Base-by-base conservation (phyloP, 2,113 vertebrate genomes). In the Nestor notabilis region DNA sequence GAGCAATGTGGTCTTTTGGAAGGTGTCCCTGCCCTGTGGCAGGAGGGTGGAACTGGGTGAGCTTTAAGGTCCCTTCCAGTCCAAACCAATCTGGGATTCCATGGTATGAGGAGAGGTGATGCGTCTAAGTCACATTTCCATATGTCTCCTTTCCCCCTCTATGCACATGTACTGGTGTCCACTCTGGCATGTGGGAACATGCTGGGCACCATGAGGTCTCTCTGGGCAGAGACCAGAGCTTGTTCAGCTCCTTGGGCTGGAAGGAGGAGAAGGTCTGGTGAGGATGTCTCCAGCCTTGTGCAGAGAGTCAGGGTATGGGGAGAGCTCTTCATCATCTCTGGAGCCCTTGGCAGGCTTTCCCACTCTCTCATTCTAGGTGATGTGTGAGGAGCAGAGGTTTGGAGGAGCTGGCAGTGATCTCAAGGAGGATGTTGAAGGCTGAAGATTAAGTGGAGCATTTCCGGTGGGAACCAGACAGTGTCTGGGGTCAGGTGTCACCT, bases 181-280 rank as follows among this genome's bases (percentile, higher is more conserved):
- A 8, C 11, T 12, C 46, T 5, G 3, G 33, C 44, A 28, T 0
- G 0, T 2, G 11, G 52, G n/a, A 44, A 12, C 5, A 1, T 0
- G 0, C 11, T 37, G 78, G 85, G 43, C 33, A 65, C 37, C 2
- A 0, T 1, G 37, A 35, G 24, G 5, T 7, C 29, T 78, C 13
- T 29, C 20, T 7, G 80, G 27, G 61, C 4, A 4, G 31, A 19
- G 35, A 2, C 31, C 15, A 31, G 9, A 29, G n/a, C 39, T 65
- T 49, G 3, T 33, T 83, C 37, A 33, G 52, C 53, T 77, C 37
- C 44, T 12, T 23, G 61, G 74, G 39, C 33, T 5, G 41, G 47
- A 52, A 53, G 33, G 25, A 35, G 55, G 27, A 71, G 50, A 29
- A 52, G 19, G 3, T 41, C n/a, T 70, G 14, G 6, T 29, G 66